Evolutionary conservation across 2,797 vertebrate species (phyloP), one percentile per base, ranked within the genome.

Genomic region (Halcyon leucocephala): DNA sequence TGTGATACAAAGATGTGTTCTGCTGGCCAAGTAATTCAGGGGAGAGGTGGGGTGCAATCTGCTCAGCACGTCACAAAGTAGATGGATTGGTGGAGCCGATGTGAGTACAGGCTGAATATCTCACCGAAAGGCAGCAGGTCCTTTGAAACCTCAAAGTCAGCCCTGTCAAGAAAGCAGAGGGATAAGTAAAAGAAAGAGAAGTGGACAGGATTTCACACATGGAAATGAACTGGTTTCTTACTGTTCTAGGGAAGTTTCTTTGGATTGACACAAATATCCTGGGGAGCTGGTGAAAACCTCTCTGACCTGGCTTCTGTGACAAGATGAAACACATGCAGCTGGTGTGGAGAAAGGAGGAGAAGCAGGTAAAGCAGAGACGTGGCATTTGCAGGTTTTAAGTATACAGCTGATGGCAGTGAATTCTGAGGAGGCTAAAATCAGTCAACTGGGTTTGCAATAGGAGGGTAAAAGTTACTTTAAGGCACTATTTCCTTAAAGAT

Each of bases 141-240:
- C 54, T 86, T 70, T 82, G 79, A 78, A 79, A 82, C 11, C 46
- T 76, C 49, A 12, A 28, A 76, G 31, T 19, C 46, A 76, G 20
- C 54, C 85, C 96, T 97, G 89, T 39, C 60, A 66, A 93, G n/a
- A 90, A 64, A 95, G 66, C 70, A 88, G 19, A 93, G 21, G 14
- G 91, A 41, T 49, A 76, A 86, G 28, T 66, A 28, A 66, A n/a
- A 79, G 33, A 60, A 33, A 73, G 67, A 74, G 69, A 76, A 71
- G 4, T 10, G 18, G 20, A 12, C 28, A 65, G n/a, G 22, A 31
- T 70, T 86, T 88, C 26, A 60, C 7, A 2, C 28, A 15, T 58
- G 46, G 62, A 81, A 88, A 41, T 65, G 10, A 48, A 78, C 51
- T 55, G 46, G 18, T 72, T 88, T 83, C 67, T 95, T 72, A 12